Evolutionary conservation across 2,113 vertebrate genomes (phyloP).

Genomic region (Heliornis fulica): DNA sequence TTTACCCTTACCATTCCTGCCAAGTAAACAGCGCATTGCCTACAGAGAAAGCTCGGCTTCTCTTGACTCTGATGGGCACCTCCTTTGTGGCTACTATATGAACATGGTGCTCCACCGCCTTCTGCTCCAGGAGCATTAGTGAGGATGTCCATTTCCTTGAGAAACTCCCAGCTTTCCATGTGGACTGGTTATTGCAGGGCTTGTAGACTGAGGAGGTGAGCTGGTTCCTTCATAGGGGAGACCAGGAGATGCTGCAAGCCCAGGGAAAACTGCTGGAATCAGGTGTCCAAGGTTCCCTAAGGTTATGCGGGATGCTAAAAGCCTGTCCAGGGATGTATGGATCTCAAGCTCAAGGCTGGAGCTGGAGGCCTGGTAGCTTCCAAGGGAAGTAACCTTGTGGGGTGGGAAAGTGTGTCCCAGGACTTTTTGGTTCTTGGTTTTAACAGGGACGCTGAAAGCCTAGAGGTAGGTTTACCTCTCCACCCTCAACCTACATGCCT

Average conservation of each 20-base stretch:
- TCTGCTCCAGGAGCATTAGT: neutral
- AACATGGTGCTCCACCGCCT: neutral
- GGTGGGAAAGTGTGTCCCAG: neutral
- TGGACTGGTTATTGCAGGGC: neutral
- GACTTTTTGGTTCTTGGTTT: neutral
- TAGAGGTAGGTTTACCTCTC: neutral
- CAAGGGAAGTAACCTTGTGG: neutral
- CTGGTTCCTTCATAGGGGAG: neutral
- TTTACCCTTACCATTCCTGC: conserved; percentile 28
- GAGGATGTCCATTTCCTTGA: neutral
- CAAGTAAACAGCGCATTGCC: neutral
- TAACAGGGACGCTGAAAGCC: neutral
- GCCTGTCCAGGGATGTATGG: neutral
- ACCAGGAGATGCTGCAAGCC: neutral
- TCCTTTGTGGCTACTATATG: neutral
- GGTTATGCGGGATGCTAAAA: neutral
- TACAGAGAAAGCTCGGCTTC: neutral
- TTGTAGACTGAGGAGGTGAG: neutral
- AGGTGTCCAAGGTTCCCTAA: neutral
- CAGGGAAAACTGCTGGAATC: neutral
- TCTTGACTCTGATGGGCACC: neutral
- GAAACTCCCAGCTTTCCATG: neutral
- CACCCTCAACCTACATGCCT: neutral
- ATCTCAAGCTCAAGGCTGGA: neutral
- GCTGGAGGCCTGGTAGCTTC: neutral